Base-by-base conservation (phyloP, 2,888 invertebrate genomes). In the Hypomecis punctinalis region DNA sequence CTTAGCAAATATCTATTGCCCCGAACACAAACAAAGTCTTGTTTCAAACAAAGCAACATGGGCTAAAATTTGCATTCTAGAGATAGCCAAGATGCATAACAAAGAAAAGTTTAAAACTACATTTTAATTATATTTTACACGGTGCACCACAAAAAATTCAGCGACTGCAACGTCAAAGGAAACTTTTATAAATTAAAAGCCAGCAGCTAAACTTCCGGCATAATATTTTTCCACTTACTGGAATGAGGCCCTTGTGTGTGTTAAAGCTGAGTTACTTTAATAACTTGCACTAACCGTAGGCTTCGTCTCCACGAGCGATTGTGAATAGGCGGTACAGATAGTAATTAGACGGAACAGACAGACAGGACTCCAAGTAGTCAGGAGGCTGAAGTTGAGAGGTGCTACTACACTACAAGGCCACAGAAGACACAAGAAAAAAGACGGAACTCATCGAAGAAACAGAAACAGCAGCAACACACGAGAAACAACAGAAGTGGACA, bases 211-310 rank as follows among this genome's bases (percentile, higher is more conserved):
- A 61, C 73, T 70, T 71, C 66, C 58, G 62, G 55, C 61, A 60
- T 66, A 59, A 78, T 74, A 75, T 75, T 73, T 76, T 69, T 70
- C 66, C 56, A 65, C 57, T 65, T 75, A 75, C 71, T 67, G 67
- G 72, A 77, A 77, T 76, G 74, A 69, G 70, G 64, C 72, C 71
- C 72, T 78, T 68, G 76, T 75, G 74, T 73, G 74, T 70, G 74
- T 71, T 76, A 76, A 74, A 71, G 65, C 75, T 66, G 70, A 76
- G 73, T 76, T 76, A 79, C 73, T 74, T 76, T 77, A 77, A 77
- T 78, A 78, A 76, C 74, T 78, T 76, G 69, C 55, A 64, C 51
- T 63, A 51, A 58, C 49, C 11, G 37, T 57, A 58, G 73, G 70
- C 66, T 68, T 70, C 57, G 65, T 52, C 69, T 71, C 68, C 47